phyloP scores from a whole-genome alignment of 2,113 vertebrate species.

The Mionectes macconnelli region DNA sequence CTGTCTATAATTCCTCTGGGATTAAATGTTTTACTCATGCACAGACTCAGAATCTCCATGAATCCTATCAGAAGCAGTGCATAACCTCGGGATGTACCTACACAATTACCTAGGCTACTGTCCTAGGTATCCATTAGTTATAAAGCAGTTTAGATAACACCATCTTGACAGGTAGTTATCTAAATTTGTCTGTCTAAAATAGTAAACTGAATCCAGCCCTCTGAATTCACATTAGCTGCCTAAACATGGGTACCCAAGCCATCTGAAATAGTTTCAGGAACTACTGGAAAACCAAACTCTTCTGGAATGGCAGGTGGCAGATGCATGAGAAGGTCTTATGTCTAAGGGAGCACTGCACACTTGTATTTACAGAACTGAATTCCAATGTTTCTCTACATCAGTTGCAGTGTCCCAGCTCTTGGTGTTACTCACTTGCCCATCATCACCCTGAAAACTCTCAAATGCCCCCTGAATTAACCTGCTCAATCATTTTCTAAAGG shows the following conservation, averaged over 20 bases:
- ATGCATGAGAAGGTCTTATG: neutral
- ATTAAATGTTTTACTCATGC: neutral
- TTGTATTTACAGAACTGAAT: neutral
- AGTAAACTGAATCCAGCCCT: neutral
- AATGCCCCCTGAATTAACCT: neutral
- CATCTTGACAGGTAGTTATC: neutral
- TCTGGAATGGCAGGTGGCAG: neutral
- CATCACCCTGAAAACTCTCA: neutral
- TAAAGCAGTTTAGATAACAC: neutral
- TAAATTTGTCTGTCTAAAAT: neutral
- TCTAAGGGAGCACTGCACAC: neutral
- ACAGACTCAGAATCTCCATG: neutral
- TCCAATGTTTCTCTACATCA: neutral
- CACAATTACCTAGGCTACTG: neutral
- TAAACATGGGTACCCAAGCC: neutral
- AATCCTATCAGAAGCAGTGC: neutral
- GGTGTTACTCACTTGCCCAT: neutral
- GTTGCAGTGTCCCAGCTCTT: neutral
- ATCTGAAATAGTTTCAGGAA: neutral
- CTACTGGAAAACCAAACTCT: neutral
- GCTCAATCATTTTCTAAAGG: neutral
- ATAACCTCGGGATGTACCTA: neutral
- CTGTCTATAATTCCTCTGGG: neutral
- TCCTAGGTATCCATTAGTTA: neutral
- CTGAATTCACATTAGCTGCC: neutral